Evolutionary conservation across 2,113 vertebrate genomes (phyloP), one percentile per base, ranked within the genome.

Genomic region (Sminthopsis crassicaudata): DNA sequence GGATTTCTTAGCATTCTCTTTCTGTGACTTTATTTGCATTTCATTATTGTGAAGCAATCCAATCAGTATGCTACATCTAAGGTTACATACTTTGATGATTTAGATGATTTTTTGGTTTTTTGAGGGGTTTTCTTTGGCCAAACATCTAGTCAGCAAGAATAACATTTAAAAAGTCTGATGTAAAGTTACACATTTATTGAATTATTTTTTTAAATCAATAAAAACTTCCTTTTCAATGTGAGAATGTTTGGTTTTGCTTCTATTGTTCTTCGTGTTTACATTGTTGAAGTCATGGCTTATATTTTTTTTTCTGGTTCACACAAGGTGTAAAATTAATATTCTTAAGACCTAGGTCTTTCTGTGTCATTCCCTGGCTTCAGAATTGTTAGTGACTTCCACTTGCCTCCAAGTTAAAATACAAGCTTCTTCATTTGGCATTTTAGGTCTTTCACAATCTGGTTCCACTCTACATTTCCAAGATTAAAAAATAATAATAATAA

Each of bases 1-100:
- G 95, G 42, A 91, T 96, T 97, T 95, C 95, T 91, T 92, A 91
- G 91, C 96, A 91, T 93, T 94, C 92, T 53, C 89, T 97, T 96
- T 93, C 90, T 96, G 76, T 93, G 42, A 0, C n/a, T 95, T 93
- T 92, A 94, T 95, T 97, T 94, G 60, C 89, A 93, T 92, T 96
- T 93, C 93, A 94, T 95, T 94, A 96, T 94, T 91, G 95, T 88
- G 91, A 96, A 96, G n/a, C 88, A 95, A 95, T 91, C 92, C 53
- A 94, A 96, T n/a, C 93, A 93, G 92, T 84, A 42, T 95, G 53
- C 91, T 94, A 90, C 46, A 48, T 76, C 90, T 90, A 93, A 54
- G 94, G 91, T 92, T 52, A 10, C 53, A 48, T 51, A 92, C 60
- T 95, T 94, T 95, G 90, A 48, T 54, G 55, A 93, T 51, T 91